Percentiles rank a stretch among this genome's conserved stretches.
These are phyloP conservation scores for Astyanax mexicanus DNA, from an alignment of 2,797 vertebrate genomes.

Conservation along the genomic window DNA sequence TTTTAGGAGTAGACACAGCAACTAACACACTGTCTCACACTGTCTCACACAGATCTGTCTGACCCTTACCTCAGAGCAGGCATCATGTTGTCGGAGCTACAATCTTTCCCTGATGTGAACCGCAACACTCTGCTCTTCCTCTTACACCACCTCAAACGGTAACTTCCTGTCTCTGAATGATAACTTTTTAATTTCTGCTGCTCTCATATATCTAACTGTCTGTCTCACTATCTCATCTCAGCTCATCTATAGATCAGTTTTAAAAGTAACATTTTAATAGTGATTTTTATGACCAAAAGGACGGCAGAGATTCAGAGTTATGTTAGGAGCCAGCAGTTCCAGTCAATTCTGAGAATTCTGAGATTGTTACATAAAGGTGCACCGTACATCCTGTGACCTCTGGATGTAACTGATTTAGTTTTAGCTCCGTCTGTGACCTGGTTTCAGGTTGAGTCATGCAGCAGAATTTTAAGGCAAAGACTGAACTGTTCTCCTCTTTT, in stretches of 20 bases:
- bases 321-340: neutral
- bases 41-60: slow-evolving; percentile 64
- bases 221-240: neutral
- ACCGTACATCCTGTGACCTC: neutral
- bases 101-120: slow-evolving; percentile 72
- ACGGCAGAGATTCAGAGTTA: neutral
- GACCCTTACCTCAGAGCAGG: slow-evolving; percentile 61
- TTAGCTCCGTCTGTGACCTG: neutral
- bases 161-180: slow-evolving; percentile 2
- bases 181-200: no score
- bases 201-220: neutral
- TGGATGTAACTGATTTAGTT: slow-evolving; percentile 23
- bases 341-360: neutral
- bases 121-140: slow-evolving; percentile 79
- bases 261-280: neutral
- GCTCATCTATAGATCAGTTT: neutral
- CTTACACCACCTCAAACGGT: slow-evolving; percentile 79
- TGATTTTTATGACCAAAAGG: neutral
- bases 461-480: neutral
- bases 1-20: slow-evolving; percentile 7
- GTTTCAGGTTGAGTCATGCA: neutral
- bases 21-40: neutral
- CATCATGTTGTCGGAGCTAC: slow-evolving; percentile 72
- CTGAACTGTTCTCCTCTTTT: neutral
- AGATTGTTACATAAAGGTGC: no score